Percentiles rank a stretch among this genome's conserved stretches.
These are phyloP conservation scores for Plecotus auritus DNA, from an alignment of 2,113 vertebrate species.

Conservation along the genomic window DNA sequence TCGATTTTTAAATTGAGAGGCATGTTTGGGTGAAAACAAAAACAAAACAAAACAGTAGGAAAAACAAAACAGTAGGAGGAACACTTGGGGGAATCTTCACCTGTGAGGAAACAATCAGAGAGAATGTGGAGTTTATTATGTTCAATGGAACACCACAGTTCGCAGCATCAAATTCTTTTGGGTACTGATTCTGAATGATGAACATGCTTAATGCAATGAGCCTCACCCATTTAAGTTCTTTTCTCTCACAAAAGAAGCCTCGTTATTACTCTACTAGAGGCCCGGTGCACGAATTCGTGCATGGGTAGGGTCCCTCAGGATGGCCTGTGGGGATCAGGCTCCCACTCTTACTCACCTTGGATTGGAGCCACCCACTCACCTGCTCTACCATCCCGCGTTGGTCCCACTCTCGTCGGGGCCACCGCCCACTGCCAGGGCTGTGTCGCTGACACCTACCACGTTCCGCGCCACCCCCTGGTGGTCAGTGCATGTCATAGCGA, in stretches of 20 bases:
- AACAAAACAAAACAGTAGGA: background rate
- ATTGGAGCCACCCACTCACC: too few species aligned
- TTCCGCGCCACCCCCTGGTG: too few species aligned
- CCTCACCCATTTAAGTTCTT: background rate
- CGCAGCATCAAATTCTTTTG: background rate
- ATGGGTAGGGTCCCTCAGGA: too few species aligned
- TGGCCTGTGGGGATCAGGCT: too few species aligned
- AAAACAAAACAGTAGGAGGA: background rate
- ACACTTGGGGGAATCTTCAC: background rate
- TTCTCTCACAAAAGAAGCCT: background rate
- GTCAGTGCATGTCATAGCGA: too few species aligned
- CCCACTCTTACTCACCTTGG: too few species aligned
- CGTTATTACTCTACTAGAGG: background rate
- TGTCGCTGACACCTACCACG: too few species aligned
- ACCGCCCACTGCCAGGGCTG: too few species aligned
- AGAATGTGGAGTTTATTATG: background rate
- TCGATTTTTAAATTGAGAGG: background rate
- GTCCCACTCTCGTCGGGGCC: too few species aligned
- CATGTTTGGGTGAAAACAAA: background rate
- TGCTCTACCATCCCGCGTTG: too few species aligned
- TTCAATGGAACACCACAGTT: background rate
- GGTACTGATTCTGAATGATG: background rate
- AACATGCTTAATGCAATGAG: background rate
- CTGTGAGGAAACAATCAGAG: background rate
- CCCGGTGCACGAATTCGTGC: too few species aligned